Percentiles rank a stretch among this genome's conserved stretches.
Conservation (phyloP, 1,140 invertebrate genomes). For the Ostrea edulis region DNA sequence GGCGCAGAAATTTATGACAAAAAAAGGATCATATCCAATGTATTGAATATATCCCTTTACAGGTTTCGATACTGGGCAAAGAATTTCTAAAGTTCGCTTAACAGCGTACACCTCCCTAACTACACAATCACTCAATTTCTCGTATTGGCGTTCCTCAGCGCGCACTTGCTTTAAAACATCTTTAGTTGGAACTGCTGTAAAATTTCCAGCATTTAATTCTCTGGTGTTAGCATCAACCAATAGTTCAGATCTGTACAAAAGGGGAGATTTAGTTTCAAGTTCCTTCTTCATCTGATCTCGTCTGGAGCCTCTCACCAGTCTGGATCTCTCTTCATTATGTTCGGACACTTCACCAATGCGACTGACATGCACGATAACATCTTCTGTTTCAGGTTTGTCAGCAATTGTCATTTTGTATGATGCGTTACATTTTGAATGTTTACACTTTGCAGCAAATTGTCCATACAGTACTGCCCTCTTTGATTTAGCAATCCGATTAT, state of each 20-base stretch:
- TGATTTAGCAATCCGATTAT: neutral
- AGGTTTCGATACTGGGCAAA: neutral
- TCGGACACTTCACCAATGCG: neutral
- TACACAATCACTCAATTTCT: conserved; percentile 37
- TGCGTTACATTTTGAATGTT: neutral
- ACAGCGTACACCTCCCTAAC: conserved; percentile 17
- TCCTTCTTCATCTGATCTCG: neutral
- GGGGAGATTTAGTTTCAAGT: neutral
- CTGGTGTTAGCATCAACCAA: neutral
- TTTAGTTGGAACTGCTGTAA: conserved; percentile 16
- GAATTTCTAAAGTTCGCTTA: neutral
- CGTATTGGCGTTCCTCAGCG: conserved; percentile 3
- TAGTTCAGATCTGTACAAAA: neutral
- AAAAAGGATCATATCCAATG: conserved; percentile 9
- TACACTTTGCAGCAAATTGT: neutral
- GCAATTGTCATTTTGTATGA: neutral
- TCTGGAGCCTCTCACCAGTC: neutral
- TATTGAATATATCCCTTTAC: conserved; percentile 32
- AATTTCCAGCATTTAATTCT: neutral
- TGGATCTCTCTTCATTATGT: neutral
- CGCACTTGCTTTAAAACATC: conserved; percentile 19
- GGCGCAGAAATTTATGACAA: conserved; percentile 29
- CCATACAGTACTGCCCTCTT: neutral
- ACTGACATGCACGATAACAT: neutral
- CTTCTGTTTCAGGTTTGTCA: neutral